These are phyloP conservation scores for Caenorhabditis wallacei DNA, from an alignment of 2,888 invertebrate species.

Conservation along the genomic window DNA sequence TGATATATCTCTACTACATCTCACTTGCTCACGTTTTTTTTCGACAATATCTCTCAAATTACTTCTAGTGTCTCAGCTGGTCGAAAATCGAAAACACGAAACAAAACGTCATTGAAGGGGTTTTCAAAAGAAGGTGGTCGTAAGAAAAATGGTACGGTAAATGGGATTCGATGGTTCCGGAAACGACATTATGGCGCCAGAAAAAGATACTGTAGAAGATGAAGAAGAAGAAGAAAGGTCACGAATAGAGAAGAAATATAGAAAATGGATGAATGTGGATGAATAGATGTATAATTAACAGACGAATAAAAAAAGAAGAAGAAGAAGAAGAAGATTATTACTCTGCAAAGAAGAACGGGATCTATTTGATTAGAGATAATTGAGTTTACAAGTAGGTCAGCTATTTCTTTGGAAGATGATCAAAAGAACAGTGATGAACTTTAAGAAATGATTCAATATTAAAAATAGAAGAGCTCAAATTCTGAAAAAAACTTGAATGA, in stretches of 20 bases:
- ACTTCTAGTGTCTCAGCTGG: conserved; percentile 57
- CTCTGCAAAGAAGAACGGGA: conserved; percentile 38
- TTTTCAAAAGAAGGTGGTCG: conserved; percentile 22
- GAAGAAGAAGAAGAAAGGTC: conserved; percentile 32
- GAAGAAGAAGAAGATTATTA: conserved; percentile 1
- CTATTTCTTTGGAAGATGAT: conserved; percentile 14
- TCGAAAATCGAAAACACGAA: conserved; percentile 53
- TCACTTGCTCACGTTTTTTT: conserved; percentile 43
- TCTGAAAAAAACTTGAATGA: no score
- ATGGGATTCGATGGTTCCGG: conserved; percentile 43
- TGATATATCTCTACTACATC: conserved; percentile 11
- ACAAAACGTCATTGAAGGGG: conserved; percentile 52
- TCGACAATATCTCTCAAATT: conserved; percentile 59
- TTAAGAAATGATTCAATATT: neutral
- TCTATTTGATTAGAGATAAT: conserved; percentile 56
- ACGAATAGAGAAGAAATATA: conserved; percentile 3
- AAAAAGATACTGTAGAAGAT: conserved; percentile 30
- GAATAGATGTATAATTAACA: conserved; percentile 40
- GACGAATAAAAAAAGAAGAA: neutral
- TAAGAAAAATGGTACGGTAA: conserved; percentile 42
- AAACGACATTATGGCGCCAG: conserved; percentile 52
- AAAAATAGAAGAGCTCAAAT: neutral
- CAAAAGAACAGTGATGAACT: neutral
- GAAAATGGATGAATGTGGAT: neutral
- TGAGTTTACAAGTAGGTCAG: conserved; percentile 52